Percentiles rank a stretch among this genome's conserved stretches.
Conservation (phyloP, 2,797 vertebrate genomes). For the Channa striata region DNA sequence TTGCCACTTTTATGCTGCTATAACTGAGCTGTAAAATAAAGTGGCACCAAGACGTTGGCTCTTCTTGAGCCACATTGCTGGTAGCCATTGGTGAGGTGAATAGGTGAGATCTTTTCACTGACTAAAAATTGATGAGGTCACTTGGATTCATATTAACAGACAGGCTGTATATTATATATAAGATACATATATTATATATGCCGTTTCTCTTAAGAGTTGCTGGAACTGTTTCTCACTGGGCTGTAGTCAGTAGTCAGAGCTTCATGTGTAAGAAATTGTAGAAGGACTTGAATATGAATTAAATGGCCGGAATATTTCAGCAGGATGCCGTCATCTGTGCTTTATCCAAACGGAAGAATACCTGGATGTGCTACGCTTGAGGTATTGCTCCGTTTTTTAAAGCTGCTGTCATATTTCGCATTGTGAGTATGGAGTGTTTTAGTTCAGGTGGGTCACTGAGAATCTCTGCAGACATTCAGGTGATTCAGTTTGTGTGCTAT, state of each 20-base stretch:
- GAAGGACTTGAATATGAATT: constrained; percentile 57
- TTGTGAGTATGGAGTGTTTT: constrained; percentile 21
- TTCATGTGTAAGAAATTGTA: constrained; percentile 37
- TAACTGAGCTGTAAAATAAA: too few relatives aligned
- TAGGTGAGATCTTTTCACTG: too few relatives aligned
- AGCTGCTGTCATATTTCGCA: constrained; percentile 12
- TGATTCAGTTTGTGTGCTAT: constrained; percentile 25
- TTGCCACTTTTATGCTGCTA: too few relatives aligned
- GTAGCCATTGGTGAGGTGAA: too few relatives aligned
- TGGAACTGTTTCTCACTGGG: constrained; percentile 45
- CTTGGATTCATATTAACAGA: constrained; percentile 8
- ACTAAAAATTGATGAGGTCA: too few relatives aligned
- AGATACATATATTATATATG: constrained; percentile 34
- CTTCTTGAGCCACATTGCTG: too few relatives aligned
- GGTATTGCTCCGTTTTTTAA: constrained; percentile 12
- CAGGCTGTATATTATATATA: constrained; percentile 3
- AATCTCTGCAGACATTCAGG: not conserved
- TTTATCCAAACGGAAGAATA: constrained; percentile 32
- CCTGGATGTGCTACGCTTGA: constrained; percentile 17
- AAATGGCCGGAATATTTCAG: constrained; percentile 53
- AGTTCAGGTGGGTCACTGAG: constrained; percentile 20
- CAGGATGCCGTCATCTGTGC: constrained; percentile 52
- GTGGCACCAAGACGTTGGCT: too few relatives aligned
- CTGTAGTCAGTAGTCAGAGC: constrained; percentile 35
- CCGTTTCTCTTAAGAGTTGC: constrained; percentile 20